These are phyloP conservation scores for Oxyruncus cristatus DNA, from an alignment of 2,113 vertebrate species.

Conservation along the genomic window DNA sequence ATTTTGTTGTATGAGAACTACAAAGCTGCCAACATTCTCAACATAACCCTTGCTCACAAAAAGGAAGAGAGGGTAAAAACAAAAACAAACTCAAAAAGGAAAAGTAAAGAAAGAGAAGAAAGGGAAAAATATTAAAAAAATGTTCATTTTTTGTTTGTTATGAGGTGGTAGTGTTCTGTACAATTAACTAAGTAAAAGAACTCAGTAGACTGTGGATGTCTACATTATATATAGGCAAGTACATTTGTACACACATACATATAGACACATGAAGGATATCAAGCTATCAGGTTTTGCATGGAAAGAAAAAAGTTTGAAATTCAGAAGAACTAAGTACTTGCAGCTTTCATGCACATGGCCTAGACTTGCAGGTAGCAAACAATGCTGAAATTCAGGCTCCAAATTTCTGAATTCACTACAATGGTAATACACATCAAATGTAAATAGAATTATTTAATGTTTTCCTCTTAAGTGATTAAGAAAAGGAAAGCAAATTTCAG, in stretches of 20 bases:
- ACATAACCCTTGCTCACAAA: not conserved
- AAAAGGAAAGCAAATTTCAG: not conserved
- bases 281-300: not conserved
- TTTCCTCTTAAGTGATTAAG: not conserved
- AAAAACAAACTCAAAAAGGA: not conserved
- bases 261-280: not conserved
- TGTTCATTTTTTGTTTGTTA: too few species aligned
- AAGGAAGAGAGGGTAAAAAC: not conserved
- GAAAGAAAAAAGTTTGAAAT: not conserved
- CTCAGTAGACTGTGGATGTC: not conserved
- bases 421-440: not conserved
- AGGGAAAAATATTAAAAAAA: not conserved
- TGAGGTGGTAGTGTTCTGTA: too few species aligned
- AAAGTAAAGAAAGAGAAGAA: not conserved
- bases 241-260: accelerated
- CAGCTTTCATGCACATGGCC: not conserved
- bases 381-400: not conserved
- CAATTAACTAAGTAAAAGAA: too few species aligned
- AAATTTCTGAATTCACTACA: not conserved
- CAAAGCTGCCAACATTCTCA: not conserved
- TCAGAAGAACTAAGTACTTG: not conserved
- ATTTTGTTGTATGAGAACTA: not conserved
- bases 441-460: not conserved
- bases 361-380: not conserved
- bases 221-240: not conserved